Conservation (phyloP, 2,797 vertebrate genomes). For the Poecilia picta region DNA sequence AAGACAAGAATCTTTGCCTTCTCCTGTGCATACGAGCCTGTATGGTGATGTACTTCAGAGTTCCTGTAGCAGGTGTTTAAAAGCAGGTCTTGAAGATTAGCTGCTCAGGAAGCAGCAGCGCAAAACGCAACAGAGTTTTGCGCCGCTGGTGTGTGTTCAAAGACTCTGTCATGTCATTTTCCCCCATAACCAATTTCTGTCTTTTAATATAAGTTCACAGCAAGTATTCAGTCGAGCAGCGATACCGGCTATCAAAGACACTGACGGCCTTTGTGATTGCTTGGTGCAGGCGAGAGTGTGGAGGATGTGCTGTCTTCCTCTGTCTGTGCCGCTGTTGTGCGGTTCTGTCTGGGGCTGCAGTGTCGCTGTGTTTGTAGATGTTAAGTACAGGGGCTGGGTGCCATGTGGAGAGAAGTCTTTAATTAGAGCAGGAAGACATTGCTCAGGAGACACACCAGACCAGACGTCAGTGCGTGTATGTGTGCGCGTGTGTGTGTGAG, state of each 20-base stretch:
- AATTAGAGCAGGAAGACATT: constrained; percentile 83
- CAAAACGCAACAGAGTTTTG: constrained; percentile 32
- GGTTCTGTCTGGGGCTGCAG: constrained; percentile 41
- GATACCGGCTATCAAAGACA: constrained; percentile 22
- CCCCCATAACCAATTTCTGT: constrained; percentile 32
- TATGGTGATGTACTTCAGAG: constrained; percentile 12
- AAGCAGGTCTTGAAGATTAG: constrained; percentile 61
- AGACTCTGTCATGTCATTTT: constrained; percentile 33
- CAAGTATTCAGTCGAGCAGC: constrained; percentile 41
- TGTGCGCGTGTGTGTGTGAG: not conserved
- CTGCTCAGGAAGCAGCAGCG: constrained; percentile 64
- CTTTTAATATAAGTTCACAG: constrained; percentile 23
- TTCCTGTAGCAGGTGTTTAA: constrained; percentile 55
- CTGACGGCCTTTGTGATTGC: constrained; percentile 28
- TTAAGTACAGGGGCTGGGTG: constrained; percentile 80
- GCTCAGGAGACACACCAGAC: constrained; percentile 68
- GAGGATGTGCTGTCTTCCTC: constrained; percentile 44
- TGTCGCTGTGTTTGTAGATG: constrained; percentile 47
- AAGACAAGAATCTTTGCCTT: not conserved
- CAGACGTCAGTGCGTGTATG: constrained; percentile 53
- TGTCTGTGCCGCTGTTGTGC: constrained; percentile 36
- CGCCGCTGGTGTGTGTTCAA: constrained; percentile 41
- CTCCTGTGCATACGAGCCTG: not conserved
- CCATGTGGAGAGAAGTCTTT: constrained; percentile 72
- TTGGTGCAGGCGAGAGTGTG: constrained; percentile 58